These are phyloP conservation scores for Alviniconcha marisindica DNA, from an alignment of 1,140 invertebrate genomes.

Conservation along the genomic window DNA sequence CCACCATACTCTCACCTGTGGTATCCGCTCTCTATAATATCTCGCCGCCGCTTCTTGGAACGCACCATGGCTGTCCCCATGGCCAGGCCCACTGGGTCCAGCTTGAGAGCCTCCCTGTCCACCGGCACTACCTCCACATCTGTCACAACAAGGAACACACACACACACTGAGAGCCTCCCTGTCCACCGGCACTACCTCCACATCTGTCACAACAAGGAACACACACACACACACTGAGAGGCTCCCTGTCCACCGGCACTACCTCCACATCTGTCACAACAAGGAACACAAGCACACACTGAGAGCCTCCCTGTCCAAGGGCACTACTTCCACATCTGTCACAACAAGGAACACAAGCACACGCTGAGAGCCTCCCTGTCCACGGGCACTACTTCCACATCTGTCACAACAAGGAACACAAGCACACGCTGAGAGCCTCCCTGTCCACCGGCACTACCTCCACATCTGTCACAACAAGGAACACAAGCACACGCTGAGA, in stretches of 20 bases:
- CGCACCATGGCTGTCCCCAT: slow-evolving; percentile 72
- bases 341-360: no score
- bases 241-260: no score
- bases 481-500: slow-evolving; percentile 68
- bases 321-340: slow-evolving; percentile 60
- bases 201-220: slow-evolving; percentile 64
- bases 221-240: no score
- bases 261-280: slow-evolving; percentile 63
- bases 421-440: slow-evolving; percentile 70
- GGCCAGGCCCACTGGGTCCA: slow-evolving; percentile 88
- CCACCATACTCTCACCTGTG: slow-evolving; percentile 73
- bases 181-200: no score
- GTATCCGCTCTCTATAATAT: slow-evolving; percentile 73
- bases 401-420: no score
- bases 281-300: not conserved
- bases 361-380: no score
- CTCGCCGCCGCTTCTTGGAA: slow-evolving; percentile 71
- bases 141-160: slow-evolving; percentile 38
- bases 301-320: no score
- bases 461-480: slow-evolving; percentile 78
- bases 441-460: slow-evolving; percentile 78
- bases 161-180: no score
- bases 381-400: no score
- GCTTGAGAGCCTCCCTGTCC: slow-evolving; percentile 76
- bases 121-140: slow-evolving; percentile 82